Evolutionary conservation across 2,113 vertebrate genomes (phyloP).

Genomic region (Ceuthmochares aereus): DNA sequence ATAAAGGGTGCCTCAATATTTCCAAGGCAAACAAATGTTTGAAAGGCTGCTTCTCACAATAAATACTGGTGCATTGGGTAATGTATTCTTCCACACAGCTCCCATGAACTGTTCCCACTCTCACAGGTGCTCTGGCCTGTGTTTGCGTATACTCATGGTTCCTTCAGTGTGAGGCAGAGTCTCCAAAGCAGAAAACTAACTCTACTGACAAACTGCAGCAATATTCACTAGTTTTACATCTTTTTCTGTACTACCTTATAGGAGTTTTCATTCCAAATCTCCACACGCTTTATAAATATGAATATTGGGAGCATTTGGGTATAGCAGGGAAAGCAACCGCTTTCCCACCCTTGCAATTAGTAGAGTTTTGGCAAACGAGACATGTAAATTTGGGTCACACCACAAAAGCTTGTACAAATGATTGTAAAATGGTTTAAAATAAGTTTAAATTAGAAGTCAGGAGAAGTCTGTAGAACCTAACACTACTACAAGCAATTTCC

Average conservation of each 20-base stretch:
- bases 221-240: background rate
- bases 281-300: background rate
- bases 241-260: background rate
- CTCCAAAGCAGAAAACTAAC: background rate
- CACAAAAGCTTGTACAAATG: background rate
- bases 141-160: background rate
- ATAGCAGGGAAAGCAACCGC: background rate
- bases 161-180: background rate
- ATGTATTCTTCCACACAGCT: background rate
- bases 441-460: background rate
- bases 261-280: background rate
- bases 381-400: background rate
- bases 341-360: background rate
- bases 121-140: background rate
- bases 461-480: background rate
- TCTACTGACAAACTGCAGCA: background rate
- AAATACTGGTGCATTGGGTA: background rate
- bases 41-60: background rate
- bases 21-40: slow-evolving; percentile 23
- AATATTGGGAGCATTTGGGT: background rate
- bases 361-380: background rate
- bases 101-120: background rate
- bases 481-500: background rate
- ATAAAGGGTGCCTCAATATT: slow-evolving; percentile 8
- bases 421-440: background rate